Evolutionary conservation across 2,797 vertebrate species (phyloP).

Genomic region (Clarias laeviceps): DNA sequence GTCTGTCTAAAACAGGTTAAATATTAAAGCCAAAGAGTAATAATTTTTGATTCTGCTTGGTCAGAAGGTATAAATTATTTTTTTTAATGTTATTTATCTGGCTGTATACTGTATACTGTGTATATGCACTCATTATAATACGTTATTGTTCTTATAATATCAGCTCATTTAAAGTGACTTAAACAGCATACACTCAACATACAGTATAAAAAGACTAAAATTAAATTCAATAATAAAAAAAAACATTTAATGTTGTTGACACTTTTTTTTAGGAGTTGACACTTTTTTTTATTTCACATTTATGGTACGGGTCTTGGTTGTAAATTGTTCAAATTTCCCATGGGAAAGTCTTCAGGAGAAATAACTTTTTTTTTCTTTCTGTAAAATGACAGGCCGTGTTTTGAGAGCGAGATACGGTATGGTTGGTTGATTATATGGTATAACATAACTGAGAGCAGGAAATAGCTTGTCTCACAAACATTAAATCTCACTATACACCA

Average conservation of each 20-base stretch:
- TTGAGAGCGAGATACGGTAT: neutral
- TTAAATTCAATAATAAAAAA: neutral
- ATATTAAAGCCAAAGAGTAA: neutral
- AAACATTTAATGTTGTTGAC: neutral
- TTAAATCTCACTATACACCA: neutral
- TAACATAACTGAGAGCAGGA: neutral
- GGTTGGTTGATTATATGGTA: neutral
- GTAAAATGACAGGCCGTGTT: neutral
- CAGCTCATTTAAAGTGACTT: neutral
- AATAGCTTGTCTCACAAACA: neutral
- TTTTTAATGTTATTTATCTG: no score
- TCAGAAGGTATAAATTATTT: neutral
- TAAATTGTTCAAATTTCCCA: neutral
- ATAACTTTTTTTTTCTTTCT: neutral
- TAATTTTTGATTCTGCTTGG: neutral
- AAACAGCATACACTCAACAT: neutral
- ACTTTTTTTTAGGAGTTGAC: neutral
- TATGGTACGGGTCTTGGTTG: neutral
- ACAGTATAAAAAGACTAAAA: neutral
- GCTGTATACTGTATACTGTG: neutral
- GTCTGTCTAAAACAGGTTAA: neutral
- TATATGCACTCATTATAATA: neutral
- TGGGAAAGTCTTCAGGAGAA: neutral
- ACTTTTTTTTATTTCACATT: neutral
- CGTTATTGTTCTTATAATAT: neutral